phyloP scores from a whole-genome alignment of 2,797 vertebrate species.

The Gobionotothen gibberifrons region DNA sequence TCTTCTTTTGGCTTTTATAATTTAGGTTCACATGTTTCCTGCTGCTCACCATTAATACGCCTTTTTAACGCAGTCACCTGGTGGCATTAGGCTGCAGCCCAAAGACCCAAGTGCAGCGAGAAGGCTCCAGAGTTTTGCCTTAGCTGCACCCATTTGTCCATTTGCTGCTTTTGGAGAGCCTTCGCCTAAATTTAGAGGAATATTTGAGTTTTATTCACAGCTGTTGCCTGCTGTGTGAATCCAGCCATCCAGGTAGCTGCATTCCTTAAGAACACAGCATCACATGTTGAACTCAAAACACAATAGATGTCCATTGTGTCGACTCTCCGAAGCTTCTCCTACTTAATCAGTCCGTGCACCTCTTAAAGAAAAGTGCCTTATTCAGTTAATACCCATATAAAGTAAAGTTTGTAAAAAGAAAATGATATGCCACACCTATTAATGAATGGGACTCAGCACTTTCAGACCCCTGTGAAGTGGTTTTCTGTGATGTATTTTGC shows the following conservation, averaged over 20 bases:
- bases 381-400: constrained; percentile 69
- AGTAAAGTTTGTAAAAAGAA: constrained; percentile 50
- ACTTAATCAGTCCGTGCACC: constrained; percentile 64
- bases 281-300: constrained; percentile 55
- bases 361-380: constrained; percentile 85
- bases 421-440: constrained; percentile 50
- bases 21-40: constrained; percentile 52
- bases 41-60: constrained; percentile 65
- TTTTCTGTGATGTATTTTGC: constrained; percentile 52
- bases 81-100: constrained; percentile 78
- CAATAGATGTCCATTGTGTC: constrained; percentile 57
- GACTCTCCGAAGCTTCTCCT: constrained; percentile 48
- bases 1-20: constrained; percentile 45
- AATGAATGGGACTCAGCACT: constrained; percentile 60
- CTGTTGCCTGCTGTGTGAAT: constrained; percentile 25
- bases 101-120: constrained; percentile 69
- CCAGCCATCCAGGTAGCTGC: constrained; percentile 43
- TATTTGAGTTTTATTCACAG: constrained; percentile 31
- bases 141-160: constrained; percentile 47
- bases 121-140: constrained; percentile 63
- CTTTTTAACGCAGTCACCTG: constrained; percentile 64
- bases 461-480: constrained; percentile 63
- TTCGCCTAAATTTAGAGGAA: constrained; percentile 41
- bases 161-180: constrained; percentile 53
- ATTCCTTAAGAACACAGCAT: constrained; percentile 61